Evolutionary conservation across 2,797 vertebrate genomes (phyloP), one percentile per base, ranked within the genome.

Genomic region (Benthosema pterotum): DNA sequence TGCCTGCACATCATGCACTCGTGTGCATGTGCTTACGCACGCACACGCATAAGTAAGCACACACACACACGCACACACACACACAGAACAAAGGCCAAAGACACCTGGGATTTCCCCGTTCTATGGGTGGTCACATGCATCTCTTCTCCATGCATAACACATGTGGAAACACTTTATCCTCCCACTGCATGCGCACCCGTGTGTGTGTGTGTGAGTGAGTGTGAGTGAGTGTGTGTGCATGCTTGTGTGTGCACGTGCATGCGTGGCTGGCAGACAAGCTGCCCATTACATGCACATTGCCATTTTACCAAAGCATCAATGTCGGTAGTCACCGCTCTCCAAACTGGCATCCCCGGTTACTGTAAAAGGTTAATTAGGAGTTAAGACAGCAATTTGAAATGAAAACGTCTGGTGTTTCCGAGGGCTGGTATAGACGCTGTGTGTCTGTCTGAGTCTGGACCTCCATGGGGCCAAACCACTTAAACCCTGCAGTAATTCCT

Each of bases 91-190:
- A 83, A 83, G 77, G 68, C 57, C 15, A 43, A 38, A 46, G 81
- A 79, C 90, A 91, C 90, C 90, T 91, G 89, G 89, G 86, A 87
- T 72, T 81, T 66, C 76, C 71, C 68, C 57, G 80, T 87, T 72
- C 72, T 66, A 69, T 88, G 90, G 89, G 90, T 89, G 90, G 89
- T 84, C 88, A 87, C 80, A 83, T 74, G 75, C 78, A 85, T 83
- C 80, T 83, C 79, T 63, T 84, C 86, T 79, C 79, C 75, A 79
- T 84, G 80, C 79, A 76, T 87, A 75, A 45, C 80, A 91, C 91
- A 92, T 90, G 83, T 92, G 92, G 84, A 89, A 89, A 65, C 83
- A 84, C 88, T 92, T 91, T 75, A 77, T 84, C 81, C 74, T 83
- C 83, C 71, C 62, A 43, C 72, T 60, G 64, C 58, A 50, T 42